Conservation (phyloP, 1,140 invertebrate species). For the Hyphantria cunea region DNA sequence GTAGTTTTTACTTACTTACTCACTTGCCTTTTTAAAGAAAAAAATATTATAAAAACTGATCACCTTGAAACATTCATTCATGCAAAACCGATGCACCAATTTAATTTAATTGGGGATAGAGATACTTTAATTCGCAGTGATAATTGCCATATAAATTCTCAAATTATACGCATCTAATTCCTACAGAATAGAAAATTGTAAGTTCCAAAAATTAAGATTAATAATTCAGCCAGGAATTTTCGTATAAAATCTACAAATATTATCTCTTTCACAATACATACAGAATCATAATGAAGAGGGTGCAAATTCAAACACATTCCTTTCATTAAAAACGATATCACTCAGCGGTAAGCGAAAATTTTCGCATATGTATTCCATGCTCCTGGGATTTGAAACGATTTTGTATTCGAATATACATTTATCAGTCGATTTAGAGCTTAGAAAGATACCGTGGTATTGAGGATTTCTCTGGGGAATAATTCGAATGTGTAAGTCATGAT, state of each 20-base stretch:
- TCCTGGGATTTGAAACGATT: conserved; percentile 8
- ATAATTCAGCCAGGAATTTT: not conserved
- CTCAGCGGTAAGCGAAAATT: conserved; percentile 9
- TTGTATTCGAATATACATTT: conserved; percentile 22
- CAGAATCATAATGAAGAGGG: not conserved
- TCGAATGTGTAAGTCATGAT: conserved; percentile 21
- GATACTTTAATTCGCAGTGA: no score
- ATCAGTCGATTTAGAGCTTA: conserved; percentile 23
- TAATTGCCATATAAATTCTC: no score
- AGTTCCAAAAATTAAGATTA: no score
- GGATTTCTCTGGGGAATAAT: conserved; percentile 16
- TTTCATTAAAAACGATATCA: conserved; percentile 20
- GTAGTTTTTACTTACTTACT: no score
- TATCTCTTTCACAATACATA: not conserved
- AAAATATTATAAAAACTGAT: no score
- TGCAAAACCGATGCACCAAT: no score
- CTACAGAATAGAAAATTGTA: no score
- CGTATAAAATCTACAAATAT: not conserved
- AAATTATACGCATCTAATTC: no score
- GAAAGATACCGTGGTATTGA: conserved; percentile 23
- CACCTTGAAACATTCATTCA: no score
- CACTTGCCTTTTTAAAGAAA: no score
- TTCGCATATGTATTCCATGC: not conserved
- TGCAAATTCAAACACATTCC: conserved; percentile 6
- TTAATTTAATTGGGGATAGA: no score